These are phyloP conservation scores for Stictocephala bisonia DNA, from an alignment of 2,888 invertebrate species.

Conservation along the genomic window DNA sequence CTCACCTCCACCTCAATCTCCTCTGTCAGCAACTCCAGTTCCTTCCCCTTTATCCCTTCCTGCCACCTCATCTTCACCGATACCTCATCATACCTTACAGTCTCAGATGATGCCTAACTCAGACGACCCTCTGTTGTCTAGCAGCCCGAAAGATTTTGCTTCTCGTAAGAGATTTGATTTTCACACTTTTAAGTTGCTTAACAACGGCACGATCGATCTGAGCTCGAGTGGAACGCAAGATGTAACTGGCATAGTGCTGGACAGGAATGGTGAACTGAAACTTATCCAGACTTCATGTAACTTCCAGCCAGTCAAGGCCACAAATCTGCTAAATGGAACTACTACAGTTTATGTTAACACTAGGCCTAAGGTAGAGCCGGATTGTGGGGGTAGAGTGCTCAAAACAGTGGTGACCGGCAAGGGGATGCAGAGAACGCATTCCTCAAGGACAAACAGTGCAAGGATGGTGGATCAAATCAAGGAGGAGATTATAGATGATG, in stretches of 20 bases:
- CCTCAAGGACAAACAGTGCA: conserved; percentile 32
- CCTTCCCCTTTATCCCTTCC: conserved; percentile 71
- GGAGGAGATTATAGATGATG: conserved; percentile 77
- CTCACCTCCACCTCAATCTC: conserved; percentile 65
- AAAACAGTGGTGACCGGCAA: conserved; percentile 44
- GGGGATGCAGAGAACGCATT: conserved; percentile 33
- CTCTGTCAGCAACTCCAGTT: conserved; percentile 70
- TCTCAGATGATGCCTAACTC: conserved; percentile 90
- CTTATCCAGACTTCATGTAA: conserved; percentile 67
- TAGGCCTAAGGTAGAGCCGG: conserved; percentile 46
- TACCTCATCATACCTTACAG: conserved; percentile 70
- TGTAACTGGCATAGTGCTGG: conserved; percentile 71
- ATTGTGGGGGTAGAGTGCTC: conserved; percentile 42
- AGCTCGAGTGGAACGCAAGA: conserved; percentile 67
- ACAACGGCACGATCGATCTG: conserved; percentile 69
- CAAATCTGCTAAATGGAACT: conserved; percentile 49
- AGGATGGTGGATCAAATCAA: conserved; percentile 65
- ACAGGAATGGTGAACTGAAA: conserved; percentile 72
- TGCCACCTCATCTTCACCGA: conserved; percentile 64
- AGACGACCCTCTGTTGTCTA: conserved; percentile 85
- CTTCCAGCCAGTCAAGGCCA: conserved; percentile 53
- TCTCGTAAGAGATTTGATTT: conserved; percentile 70
- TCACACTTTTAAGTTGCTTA: conserved; percentile 69
- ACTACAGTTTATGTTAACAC: conserved; percentile 53
- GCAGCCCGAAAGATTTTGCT: conserved; percentile 83